Conservation (phyloP, 2,113 vertebrate genomes). For the Ancistrus triradiatus region DNA sequence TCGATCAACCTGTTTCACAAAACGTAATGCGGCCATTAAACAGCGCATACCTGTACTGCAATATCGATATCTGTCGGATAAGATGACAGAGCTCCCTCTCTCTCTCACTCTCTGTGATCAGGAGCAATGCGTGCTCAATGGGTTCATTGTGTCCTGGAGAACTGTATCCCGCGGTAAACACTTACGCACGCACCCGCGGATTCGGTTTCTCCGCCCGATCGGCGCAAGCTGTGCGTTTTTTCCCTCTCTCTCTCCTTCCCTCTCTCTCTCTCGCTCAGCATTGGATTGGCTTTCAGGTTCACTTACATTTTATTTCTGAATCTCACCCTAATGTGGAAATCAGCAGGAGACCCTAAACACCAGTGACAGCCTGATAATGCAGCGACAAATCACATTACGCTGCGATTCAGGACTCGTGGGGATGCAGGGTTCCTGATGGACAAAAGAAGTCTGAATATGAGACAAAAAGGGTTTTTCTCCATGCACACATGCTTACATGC, state of each 20-base stretch:
- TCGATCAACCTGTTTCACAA: too few relatives aligned
- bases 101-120: conserved; percentile 34
- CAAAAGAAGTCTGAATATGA: conserved; percentile 32
- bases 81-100: too few relatives aligned
- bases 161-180: conserved; percentile 50
- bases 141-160: conserved; percentile 33
- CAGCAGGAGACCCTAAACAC: conserved; percentile 49
- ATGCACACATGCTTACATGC: too few relatives aligned
- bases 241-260: not conserved
- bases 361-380: conserved; percentile 37
- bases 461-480: conserved; percentile 26
- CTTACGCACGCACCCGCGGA: conserved; percentile 40
- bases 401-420: conserved; percentile 39
- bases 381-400: conserved; percentile 50
- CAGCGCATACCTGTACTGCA: too few relatives aligned
- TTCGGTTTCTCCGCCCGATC: conserved; percentile 43
- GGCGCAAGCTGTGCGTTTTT: conserved; percentile 11
- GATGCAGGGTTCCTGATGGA: conserved; percentile 24
- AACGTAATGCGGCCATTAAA: too few relatives aligned
- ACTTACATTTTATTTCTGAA: conserved; percentile 44
- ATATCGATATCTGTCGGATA: too few relatives aligned
- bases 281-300: conserved; percentile 40
- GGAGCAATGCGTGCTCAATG: conserved; percentile 41
- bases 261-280: conserved; percentile 29
- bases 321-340: conserved; percentile 27